Evolutionary conservation across 1,140 invertebrate species (phyloP).

Genomic region (Musca domestica): DNA sequence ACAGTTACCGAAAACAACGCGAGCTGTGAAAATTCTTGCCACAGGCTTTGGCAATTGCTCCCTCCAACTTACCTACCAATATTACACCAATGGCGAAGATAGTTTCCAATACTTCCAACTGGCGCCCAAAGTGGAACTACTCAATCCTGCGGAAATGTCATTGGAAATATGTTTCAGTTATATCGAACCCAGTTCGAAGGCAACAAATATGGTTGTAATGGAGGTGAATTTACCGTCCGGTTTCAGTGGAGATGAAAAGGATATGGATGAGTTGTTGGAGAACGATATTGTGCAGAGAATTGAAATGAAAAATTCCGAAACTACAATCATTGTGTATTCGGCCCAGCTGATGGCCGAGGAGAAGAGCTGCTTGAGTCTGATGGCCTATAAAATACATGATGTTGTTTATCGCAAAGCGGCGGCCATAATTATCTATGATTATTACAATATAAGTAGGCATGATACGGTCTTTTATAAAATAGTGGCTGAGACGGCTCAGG

Average conservation of each 20-base stretch:
- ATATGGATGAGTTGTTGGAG: not conserved
- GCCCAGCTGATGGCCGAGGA: not conserved
- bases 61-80: not conserved
- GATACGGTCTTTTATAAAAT: not conserved
- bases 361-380: slow-evolving; percentile 78
- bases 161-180: slow-evolving; percentile 65
- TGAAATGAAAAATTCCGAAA: not conserved
- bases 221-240: slow-evolving; percentile 73
- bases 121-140: not conserved
- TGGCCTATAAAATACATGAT: slow-evolving; percentile 69
- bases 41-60: not conserved
- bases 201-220: slow-evolving; percentile 78
- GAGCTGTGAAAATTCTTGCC: not conserved
- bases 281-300: not conserved
- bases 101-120: not conserved
- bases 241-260: not conserved
- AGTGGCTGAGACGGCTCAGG: too few relatives aligned
- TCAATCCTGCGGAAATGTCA: slow-evolving; percentile 58
- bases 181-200: slow-evolving; percentile 46
- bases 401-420: slow-evolving; percentile 82
- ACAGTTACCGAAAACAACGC: not conserved
- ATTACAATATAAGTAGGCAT: slow-evolving; percentile 70
- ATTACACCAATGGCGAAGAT: not conserved
- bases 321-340: not conserved
- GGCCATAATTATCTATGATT: slow-evolving; percentile 83